Base-by-base conservation (phyloP, 2,888 invertebrate species). In the Vanessa cardui region DNA sequence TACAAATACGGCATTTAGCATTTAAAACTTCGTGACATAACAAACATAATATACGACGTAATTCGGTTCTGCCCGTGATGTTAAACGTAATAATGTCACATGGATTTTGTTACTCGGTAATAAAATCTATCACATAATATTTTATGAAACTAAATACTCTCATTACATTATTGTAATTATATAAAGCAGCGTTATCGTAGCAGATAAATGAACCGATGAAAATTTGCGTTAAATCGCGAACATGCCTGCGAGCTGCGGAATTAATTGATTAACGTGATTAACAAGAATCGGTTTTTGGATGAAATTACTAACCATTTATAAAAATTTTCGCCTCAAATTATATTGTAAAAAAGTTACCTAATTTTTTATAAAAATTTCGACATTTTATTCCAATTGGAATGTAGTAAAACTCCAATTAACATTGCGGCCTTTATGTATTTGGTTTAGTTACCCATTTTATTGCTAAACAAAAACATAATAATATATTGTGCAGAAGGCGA, bases 171-270 rank as follows among this genome's bases (percentile, higher is more conserved):
- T 56, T 56, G 9, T 54, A 54, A 54, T 54, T 54, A 54, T 54
- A 39, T 56, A 56, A 20, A 33, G 33, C n/a, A 33, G 56, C 33
- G 15, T 15, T 52, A 39, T 56, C 56, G 33, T 39, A 39, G 39
- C 39, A 39, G 56, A 12, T 33, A 56, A 56, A 56, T 56, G 56
- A 56, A 39, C 56, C 56, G 56, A 56, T 39, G 56, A 56, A 56
- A 56, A 56, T 39, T 56, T 56, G 20, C 56, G 39, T 39, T 56
- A 39, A 56, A 56, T 39, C 52, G 33, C 33, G 56, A 56, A 39
- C 56, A 56, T 39, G 56, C 56, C 56, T 33, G 33, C 33, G 39
- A 39, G 56, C 39, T 39, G 15, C 56, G 56, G 56, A 56, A 33
- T 39, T 56, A 56, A 39, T 56, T 39, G 18, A 56, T 56, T n/a